Conservation (phyloP, 2,113 vertebrate species). For the Balaenoptera acutorostrata region DNA sequence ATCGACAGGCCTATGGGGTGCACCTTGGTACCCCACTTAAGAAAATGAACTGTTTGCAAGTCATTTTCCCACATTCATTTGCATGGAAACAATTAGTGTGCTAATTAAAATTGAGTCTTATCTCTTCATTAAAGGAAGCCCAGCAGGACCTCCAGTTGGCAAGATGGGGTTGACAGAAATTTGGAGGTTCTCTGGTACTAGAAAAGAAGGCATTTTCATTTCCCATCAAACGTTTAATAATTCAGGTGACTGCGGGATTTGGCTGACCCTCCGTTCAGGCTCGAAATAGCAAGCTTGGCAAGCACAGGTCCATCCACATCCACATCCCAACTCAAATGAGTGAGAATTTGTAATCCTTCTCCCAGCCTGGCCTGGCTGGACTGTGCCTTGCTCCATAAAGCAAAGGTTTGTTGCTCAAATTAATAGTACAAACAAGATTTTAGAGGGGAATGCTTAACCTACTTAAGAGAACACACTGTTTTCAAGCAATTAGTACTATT, state of each 20-base stretch:
- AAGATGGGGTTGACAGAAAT: constrained; percentile 34
- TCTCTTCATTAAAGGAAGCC: constrained; percentile 54
- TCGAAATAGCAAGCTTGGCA: fast-evolving
- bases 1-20: background rate
- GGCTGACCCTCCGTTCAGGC: background rate
- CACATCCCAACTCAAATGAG: background rate
- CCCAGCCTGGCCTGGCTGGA: background rate
- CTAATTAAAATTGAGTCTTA: constrained; percentile 70
- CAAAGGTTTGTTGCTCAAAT: constrained; percentile 38
- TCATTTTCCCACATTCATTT: background rate
- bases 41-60: constrained; percentile 62
- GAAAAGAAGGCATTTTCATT: background rate
- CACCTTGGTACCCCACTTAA: constrained; percentile 61
- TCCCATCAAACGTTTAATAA: background rate
- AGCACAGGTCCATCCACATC: fast-evolving
- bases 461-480: constrained; percentile 37
- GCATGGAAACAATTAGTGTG: constrained; percentile 60
- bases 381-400: background rate
- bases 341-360: background rate
- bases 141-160: constrained; percentile 66
- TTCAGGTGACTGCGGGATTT: background rate
- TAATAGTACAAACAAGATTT: constrained; percentile 57
- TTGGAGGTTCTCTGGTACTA: background rate
- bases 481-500: constrained; percentile 35
- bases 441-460: constrained; percentile 63